phyloP scores from a whole-genome alignment of 2,113 vertebrate species.

The Orthonyx spaldingii region DNA sequence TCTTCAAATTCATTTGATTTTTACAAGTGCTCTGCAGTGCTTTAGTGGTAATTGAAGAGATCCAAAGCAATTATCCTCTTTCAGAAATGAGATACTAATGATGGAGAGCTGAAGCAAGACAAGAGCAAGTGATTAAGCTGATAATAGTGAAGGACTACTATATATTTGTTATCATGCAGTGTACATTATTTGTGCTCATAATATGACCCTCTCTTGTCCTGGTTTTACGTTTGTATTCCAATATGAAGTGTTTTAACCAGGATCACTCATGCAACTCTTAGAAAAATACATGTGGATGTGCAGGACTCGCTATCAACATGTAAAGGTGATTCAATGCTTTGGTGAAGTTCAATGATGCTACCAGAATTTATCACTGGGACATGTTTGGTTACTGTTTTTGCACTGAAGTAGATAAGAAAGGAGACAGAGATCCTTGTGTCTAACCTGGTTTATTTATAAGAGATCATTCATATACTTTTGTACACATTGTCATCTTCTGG shows the following conservation, averaged over 20 bases:
- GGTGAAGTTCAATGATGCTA: background rate
- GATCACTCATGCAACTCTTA: background rate
- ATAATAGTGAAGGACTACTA: background rate
- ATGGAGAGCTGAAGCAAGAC: background rate
- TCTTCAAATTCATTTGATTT: constrained; percentile 1
- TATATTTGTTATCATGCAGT: background rate
- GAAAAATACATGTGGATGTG: background rate
- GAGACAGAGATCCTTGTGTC: background rate
- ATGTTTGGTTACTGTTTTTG: background rate
- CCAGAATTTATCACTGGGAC: background rate
- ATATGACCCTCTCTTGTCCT: background rate
- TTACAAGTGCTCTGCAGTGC: background rate
- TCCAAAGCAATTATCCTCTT: constrained; percentile 34
- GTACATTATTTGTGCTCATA: background rate
- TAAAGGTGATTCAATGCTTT: background rate
- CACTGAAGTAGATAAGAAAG: background rate
- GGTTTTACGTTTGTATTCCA: background rate
- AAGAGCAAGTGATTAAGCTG: background rate
- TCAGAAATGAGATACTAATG: constrained; percentile 4
- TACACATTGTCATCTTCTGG: background rate
- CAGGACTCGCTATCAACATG: background rate
- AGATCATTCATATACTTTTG: background rate
- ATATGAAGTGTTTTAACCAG: background rate
- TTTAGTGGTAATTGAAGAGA: constrained; percentile 22
- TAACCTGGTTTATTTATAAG: background rate